Conservation (phyloP, 2,113 vertebrate genomes). For the Pungitius pungitius region DNA sequence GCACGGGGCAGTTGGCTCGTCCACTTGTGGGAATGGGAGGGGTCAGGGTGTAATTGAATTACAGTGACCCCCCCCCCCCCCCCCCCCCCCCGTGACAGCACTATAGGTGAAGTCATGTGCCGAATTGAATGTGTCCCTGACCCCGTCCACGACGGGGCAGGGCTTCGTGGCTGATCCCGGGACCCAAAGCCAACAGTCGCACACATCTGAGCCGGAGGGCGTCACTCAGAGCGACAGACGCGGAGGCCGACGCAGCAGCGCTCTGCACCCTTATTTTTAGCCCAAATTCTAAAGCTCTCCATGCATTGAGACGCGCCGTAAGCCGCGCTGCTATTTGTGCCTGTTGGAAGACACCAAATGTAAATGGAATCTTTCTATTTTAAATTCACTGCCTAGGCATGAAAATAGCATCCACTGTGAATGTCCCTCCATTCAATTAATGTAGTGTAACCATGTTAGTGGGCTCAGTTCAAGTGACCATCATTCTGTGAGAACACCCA, state of each 20-base stretch:
- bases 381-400: slow-evolving; percentile 17
- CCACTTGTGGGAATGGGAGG: slow-evolving; percentile 26
- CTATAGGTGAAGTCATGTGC: slow-evolving; percentile 72
- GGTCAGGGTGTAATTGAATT: slow-evolving; percentile 72
- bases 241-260: slow-evolving; percentile 24
- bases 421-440: slow-evolving; percentile 21
- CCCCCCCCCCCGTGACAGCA: slow-evolving; percentile 70
- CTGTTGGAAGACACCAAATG: slow-evolving; percentile 24
- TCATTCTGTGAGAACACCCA: neutral
- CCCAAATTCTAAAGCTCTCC: slow-evolving; percentile 13
- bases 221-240: slow-evolving; percentile 61
- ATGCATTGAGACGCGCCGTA: slow-evolving; percentile 14
- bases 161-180: slow-evolving; percentile 32
- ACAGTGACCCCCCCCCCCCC: slow-evolving; percentile 77
- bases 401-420: neutral
- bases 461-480: slow-evolving; percentile 20
- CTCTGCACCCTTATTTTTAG: slow-evolving; percentile 37
- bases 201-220: slow-evolving; percentile 45
- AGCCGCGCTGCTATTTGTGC: slow-evolving; percentile 31
- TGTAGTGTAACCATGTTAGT: slow-evolving; percentile 4
- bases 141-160: slow-evolving; percentile 49
- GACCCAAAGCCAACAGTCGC: slow-evolving; percentile 47
- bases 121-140: slow-evolving; percentile 78
- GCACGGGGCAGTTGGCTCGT: slow-evolving; percentile 30
- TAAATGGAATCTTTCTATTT: slow-evolving; percentile 41